A percentile compares a stretch with the other conserved stretches of the same genome.
phyloP scores from a whole-genome alignment of 2,888 invertebrate genomes.

The Clostera curtula region DNA sequence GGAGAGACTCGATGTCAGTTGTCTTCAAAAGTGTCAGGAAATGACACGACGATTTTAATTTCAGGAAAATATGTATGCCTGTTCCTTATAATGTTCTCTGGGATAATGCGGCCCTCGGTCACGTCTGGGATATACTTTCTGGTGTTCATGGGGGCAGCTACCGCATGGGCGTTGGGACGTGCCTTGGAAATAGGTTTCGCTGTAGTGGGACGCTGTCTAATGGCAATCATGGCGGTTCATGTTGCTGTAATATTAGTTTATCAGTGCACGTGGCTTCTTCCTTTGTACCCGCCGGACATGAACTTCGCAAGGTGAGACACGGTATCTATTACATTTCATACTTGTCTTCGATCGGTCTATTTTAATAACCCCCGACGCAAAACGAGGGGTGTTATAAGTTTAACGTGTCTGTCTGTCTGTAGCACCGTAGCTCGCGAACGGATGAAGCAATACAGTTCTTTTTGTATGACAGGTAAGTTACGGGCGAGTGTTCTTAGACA shows the following conservation, averaged over 20 bases:
- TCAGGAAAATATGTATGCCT: conserved; percentile 80
- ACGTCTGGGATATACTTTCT: conserved; percentile 91
- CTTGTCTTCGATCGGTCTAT: no score
- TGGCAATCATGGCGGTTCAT: conserved; percentile 86
- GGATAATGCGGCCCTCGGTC: conserved; percentile 87
- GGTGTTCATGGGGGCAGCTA: conserved; percentile 87
- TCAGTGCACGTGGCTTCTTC: conserved; percentile 89
- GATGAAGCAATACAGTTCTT: no score
- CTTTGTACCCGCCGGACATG: conserved; percentile 78
- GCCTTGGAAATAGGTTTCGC: conserved; percentile 86
- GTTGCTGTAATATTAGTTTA: conserved; percentile 83
- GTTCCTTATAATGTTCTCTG: conserved; percentile 80
- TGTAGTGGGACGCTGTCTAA: conserved; percentile 79
- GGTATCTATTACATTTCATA: no score
- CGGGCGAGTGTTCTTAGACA: no score
- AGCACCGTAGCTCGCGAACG: no score
- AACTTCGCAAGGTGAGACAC: conserved; percentile 82
- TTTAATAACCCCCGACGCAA: no score
- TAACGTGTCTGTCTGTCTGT: no score
- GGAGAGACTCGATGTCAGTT: background rate
- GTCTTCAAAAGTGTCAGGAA: no score
- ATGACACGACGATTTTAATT: conserved; percentile 14
- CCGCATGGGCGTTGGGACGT: conserved; percentile 90
- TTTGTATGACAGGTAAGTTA: no score
- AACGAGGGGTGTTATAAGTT: no score